Evolutionary conservation across 2,888 invertebrate genomes (phyloP), one percentile per base, ranked within the genome.

Genomic region (Torymus texanus): DNA sequence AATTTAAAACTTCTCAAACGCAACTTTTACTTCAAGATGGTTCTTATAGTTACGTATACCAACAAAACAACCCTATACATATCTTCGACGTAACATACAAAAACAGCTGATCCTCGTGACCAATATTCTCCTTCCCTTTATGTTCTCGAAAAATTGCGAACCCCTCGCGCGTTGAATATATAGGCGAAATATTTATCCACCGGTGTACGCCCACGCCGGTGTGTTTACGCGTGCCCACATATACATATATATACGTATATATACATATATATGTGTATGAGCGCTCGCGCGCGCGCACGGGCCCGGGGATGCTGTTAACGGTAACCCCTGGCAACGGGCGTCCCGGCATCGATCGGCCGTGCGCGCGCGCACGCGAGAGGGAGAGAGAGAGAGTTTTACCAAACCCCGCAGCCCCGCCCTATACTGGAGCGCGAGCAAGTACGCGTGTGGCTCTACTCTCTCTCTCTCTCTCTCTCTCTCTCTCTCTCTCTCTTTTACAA

Each of bases 271-370:
- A 55, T 21, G 5, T 21, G 18, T 56, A 29, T 3, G 53, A 71
- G 71, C 8, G 13, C n/a, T n/a, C n/a, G 18, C 2, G 63, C 2
- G 53, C 63, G 76, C 74, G 75, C 70, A 73, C 67, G 80, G 65
- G 66, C 85, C 84, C 84, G 83, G 86, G 88, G 88, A 89, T 88
- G 88, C 88, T 87, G 88, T 90, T 90, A 89, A 90, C 88, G 87
- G 90, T 90, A 88, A 88, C 89, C 89, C 89, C 83, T 90, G 84
- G 90, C 90, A 90, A 90, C 90, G 87, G 84, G 88, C 88, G 87
- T 88, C 88, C 88, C 88, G 88, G 89, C 89, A 90, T 90, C 89
- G 90, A 90, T 90, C 90, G 88, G 41, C 5, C 41, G 41, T 8
- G 41, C 41, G 41, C 41, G 41, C 41, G 41, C 41, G 41, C 41